These are phyloP conservation scores for Tauraco hartlaubi DNA, from an alignment of 2,797 vertebrate species.

Conservation along the genomic window DNA sequence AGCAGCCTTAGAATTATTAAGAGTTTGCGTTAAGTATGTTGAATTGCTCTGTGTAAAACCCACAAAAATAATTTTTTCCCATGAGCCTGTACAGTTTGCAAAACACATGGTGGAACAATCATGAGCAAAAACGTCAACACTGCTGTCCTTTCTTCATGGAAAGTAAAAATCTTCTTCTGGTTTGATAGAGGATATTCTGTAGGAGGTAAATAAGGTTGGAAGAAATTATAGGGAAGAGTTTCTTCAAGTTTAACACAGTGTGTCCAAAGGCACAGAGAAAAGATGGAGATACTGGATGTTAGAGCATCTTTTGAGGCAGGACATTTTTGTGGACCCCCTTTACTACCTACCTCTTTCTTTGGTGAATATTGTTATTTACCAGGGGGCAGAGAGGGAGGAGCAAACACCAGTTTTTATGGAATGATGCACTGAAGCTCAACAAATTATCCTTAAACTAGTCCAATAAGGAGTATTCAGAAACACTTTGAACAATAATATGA, in stretches of 20 bases:
- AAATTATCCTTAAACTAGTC: not conserved
- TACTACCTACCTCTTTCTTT: not conserved
- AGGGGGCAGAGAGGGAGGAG: not conserved
- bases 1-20: not conserved
- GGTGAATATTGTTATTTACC: not conserved
- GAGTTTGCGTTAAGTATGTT: not conserved
- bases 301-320: not conserved
- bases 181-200: not conserved
- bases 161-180: not conserved
- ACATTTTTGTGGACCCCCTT: not conserved
- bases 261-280: not conserved
- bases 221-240: not conserved
- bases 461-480: not conserved
- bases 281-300: not conserved
- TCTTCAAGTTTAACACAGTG: not conserved
- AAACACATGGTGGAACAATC: not conserved
- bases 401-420: not conserved
- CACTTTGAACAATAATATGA: not conserved
- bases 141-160: not conserved
- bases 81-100: not conserved
- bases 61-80: not conserved
- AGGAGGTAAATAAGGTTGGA: not conserved
- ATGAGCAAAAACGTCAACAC: not conserved
- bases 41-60: not conserved
- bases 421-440: not conserved